Percentiles rank a stretch among this genome's conserved stretches.
phyloP scores from a whole-genome alignment of 2,888 invertebrate species.

The Temnothorax rugatulus region DNA sequence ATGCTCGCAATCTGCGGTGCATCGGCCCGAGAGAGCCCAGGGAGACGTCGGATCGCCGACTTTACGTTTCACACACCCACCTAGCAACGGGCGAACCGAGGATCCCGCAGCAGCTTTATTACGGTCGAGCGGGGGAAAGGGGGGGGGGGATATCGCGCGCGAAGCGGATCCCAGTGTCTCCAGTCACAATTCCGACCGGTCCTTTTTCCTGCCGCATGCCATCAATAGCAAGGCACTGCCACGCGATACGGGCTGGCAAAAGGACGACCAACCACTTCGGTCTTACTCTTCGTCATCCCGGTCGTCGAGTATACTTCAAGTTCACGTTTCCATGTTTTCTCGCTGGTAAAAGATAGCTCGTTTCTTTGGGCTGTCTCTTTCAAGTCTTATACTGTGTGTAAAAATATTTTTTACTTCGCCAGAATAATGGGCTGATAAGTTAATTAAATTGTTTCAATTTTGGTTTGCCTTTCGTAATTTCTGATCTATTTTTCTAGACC shows the following conservation, averaged over 20 bases:
- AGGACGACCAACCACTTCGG: conserved; percentile 14
- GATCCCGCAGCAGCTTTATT: conserved; percentile 47
- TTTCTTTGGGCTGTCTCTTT: neutral
- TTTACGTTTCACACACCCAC: conserved; percentile 78
- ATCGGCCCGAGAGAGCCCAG: conserved; percentile 78
- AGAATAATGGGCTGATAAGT: neutral
- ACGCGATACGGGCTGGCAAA: conserved; percentile 27
- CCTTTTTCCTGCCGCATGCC: conserved; percentile 15
- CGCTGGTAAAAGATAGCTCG: neutral
- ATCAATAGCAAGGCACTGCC: conserved; percentile 41
- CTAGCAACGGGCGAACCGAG: conserved; percentile 62
- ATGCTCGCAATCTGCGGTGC: conserved; percentile 83
- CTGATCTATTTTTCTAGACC: neutral
- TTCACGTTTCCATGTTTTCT: conserved; percentile 27
- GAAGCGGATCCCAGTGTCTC: conserved; percentile 14
- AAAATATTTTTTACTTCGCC: neutral
- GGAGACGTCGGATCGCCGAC: conserved; percentile 77
- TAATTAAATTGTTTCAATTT: neutral
- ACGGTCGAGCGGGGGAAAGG: neutral
- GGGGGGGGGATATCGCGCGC: neutral
- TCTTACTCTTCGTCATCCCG: neutral
- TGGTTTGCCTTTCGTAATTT: neutral
- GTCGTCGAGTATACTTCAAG: neutral
- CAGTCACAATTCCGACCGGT: conserved; percentile 29
- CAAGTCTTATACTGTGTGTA: neutral